Conservation (phyloP, 2,888 invertebrate genomes). For the Pterostichus madidus region DNA sequence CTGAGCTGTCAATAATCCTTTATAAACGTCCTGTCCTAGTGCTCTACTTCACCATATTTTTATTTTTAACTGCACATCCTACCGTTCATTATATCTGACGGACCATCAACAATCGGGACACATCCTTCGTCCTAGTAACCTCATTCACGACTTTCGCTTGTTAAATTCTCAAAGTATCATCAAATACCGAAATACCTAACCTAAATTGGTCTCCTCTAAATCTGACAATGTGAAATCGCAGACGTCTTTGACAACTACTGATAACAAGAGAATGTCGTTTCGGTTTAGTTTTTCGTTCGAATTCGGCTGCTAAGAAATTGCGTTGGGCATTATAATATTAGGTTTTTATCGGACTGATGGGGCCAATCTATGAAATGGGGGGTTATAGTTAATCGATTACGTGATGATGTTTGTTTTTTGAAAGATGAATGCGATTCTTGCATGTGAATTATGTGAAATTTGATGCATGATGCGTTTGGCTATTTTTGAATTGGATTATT, state of each 20-base stretch:
- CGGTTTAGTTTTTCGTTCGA: neutral
- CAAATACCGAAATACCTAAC: constrained; percentile 45
- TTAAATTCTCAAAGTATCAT: constrained; percentile 31
- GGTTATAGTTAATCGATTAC: constrained; percentile 33
- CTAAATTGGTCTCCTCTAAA: constrained; percentile 34
- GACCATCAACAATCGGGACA: constrained; percentile 40
- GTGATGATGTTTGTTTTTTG: constrained; percentile 11
- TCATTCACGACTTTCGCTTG: constrained; percentile 33
- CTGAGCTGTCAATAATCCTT: constrained; percentile 42
- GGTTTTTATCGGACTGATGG: constrained; percentile 28
- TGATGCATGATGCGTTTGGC: constrained; percentile 29
- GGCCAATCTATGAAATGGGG: constrained; percentile 17
- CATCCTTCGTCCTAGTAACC: constrained; percentile 47
- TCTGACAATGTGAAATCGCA: neutral
- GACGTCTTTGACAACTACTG: constrained; percentile 14
- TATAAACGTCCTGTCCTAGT: constrained; percentile 36
- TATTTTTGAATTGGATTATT: constrained; percentile 44
- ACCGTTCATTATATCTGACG: constrained; percentile 49
- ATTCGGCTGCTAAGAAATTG: constrained; percentile 20
- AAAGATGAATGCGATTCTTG: constrained; percentile 46
- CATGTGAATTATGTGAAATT: constrained; percentile 45
- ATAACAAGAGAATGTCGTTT: constrained; percentile 35
- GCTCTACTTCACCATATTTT: constrained; percentile 43
- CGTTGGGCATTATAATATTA: constrained; percentile 52
- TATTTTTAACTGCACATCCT: constrained; percentile 37